phyloP scores from a whole-genome alignment of 2,797 vertebrate species.

The Pelochelys cantorii region DNA sequence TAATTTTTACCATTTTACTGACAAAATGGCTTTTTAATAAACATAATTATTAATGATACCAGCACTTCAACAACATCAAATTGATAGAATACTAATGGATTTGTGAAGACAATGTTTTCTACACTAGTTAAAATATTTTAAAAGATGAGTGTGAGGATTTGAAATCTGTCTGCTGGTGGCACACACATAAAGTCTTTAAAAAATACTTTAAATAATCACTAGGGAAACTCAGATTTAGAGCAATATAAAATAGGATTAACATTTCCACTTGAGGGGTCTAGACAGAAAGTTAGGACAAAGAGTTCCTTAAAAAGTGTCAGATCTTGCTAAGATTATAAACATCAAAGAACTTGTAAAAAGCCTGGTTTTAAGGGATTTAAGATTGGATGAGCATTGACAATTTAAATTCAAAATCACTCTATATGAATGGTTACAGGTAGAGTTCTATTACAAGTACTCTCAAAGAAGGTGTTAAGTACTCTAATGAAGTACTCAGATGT shows the following conservation, averaged over 20 bases:
- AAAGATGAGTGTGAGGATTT: not conserved
- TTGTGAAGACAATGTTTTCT: not conserved
- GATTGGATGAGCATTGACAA: conserved; percentile 26
- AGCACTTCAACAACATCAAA: not conserved
- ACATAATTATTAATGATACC: not conserved
- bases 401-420: conserved; percentile 37
- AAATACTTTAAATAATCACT: not conserved
- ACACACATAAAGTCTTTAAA: not conserved
- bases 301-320: conserved; percentile 25
- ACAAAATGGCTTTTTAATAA: not conserved
- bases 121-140: not conserved
- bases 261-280: not conserved
- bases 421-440: not conserved
- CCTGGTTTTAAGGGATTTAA: conserved; percentile 29
- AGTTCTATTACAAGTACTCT: conserved; percentile 28
- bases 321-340: not conserved
- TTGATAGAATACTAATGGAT: not conserved
- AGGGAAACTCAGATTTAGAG: not conserved
- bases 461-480: not conserved
- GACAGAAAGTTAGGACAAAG: not conserved
- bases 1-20: not conserved
- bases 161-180: not conserved
- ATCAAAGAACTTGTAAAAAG: conserved; percentile 4
- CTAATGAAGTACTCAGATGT: conserved; percentile 1
- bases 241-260: not conserved